phyloP scores from a whole-genome alignment of 2,888 invertebrate species.

The Caenorhabditis becei region DNA sequence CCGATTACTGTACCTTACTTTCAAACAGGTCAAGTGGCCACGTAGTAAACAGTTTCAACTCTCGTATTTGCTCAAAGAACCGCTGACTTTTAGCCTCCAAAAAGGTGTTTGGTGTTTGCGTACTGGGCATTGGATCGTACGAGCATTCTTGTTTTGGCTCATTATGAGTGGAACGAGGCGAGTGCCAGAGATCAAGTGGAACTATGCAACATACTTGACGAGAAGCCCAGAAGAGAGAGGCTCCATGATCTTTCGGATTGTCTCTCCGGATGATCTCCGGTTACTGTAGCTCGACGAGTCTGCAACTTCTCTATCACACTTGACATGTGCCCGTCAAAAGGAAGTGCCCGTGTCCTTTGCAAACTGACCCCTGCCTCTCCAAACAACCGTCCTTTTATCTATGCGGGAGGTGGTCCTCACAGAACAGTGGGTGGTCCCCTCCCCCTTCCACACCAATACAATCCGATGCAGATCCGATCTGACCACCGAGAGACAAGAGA shows the following conservation, averaged over 20 bases:
- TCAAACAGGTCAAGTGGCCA: no score
- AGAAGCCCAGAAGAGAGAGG: not conserved
- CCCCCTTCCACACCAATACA: slow-evolving; percentile 10
- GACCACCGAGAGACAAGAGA: not conserved
- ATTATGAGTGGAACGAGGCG: not conserved
- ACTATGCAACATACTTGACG: slow-evolving; percentile 1
- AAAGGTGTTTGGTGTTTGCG: not conserved
- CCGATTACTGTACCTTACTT: slow-evolving; percentile 3
- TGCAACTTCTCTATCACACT: no score
- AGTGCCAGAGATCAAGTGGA: slow-evolving; percentile 13
- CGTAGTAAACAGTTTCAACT: not conserved
- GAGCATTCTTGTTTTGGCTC: slow-evolving; percentile 23
- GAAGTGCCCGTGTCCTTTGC: not conserved
- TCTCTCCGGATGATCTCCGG: no score
- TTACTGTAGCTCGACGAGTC: no score
- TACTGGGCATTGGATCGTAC: not conserved
- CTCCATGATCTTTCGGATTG: no score
- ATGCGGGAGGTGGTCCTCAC: slow-evolving; percentile 17
- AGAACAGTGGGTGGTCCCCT: slow-evolving; percentile 5
- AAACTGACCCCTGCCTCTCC: not conserved
- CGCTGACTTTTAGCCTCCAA: slow-evolving; percentile 6
- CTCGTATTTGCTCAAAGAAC: no score
- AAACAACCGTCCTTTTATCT: slow-evolving; percentile 22
- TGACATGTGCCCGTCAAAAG: no score
- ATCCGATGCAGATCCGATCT: slow-evolving; percentile 27